These are phyloP conservation scores for Diorhabda sublineata DNA, from an alignment of 1,140 invertebrate genomes.

Conservation along the genomic window DNA sequence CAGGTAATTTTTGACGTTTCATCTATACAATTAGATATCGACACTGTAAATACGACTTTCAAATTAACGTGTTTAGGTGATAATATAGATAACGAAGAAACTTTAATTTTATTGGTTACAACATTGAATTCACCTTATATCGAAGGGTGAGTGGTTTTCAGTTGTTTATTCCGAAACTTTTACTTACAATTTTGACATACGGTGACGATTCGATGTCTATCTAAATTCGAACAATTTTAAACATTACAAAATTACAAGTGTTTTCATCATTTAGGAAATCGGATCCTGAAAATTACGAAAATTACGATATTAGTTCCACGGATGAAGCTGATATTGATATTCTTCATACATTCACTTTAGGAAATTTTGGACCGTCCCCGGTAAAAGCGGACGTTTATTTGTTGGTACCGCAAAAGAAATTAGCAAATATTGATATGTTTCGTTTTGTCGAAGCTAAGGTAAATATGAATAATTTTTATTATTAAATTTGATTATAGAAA, in stretches of 20 bases:
- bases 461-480: background rate
- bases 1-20: slow-evolving; percentile 6
- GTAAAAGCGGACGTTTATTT: slow-evolving; percentile 8
- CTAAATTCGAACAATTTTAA: no score
- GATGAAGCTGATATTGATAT: background rate
- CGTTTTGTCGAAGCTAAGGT: slow-evolving; percentile 10
- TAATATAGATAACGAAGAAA: slow-evolving; percentile 4
- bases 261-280: slow-evolving; percentile 3
- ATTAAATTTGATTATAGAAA: no score
- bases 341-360: background rate
- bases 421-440: slow-evolving; percentile 2
- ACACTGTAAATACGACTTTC: background rate
- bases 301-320: background rate
- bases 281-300: slow-evolving; percentile 1
- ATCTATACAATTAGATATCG: background rate
- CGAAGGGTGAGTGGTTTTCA: slow-evolving; percentile 8
- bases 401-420: background rate
- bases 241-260: no score
- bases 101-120: background rate
- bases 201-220: no score
- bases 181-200: no score
- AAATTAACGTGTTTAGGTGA: slow-evolving; percentile 11
- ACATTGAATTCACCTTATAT: slow-evolving; percentile 10
- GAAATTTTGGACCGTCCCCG: slow-evolving; percentile 8
- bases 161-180: no score